Evolutionary conservation across 2,888 invertebrate species (phyloP).

Genomic region (Caenorhabditis sp.): DNA sequence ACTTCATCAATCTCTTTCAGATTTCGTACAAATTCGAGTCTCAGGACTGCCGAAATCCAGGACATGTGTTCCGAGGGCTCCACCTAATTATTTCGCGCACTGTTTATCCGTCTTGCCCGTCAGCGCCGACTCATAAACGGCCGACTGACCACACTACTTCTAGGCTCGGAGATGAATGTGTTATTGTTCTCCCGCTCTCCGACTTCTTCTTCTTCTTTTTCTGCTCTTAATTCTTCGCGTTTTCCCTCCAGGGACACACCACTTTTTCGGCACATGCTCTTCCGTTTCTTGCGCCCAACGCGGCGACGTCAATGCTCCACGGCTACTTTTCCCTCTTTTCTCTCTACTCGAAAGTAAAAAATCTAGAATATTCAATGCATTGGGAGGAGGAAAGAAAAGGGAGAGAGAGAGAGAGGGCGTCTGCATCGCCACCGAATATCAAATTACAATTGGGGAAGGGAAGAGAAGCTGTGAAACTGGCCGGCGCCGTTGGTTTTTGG

Average conservation of each 20-base stretch:
- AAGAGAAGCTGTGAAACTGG: conserved; percentile 39
- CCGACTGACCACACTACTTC: conserved; percentile 9
- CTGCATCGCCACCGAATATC: conserved; percentile 36
- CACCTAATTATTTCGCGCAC: conserved; percentile 37
- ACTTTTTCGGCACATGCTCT: conserved; percentile 31
- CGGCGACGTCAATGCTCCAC: conserved; percentile 19
- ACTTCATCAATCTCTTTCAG: neutral
- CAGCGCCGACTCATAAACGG: conserved; percentile 38
- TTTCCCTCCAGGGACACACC: conserved; percentile 21
- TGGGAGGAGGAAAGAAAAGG: conserved; percentile 6
- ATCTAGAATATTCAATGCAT: conserved; percentile 42
- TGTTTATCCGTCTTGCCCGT: conserved; percentile 28
- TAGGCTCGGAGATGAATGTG: conserved; percentile 45
- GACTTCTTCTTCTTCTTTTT: neutral
- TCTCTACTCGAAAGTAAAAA: conserved; percentile 31
- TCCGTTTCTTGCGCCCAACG: neutral
- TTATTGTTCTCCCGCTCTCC: conserved; percentile 33
- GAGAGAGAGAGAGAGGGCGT: conserved; percentile 18
- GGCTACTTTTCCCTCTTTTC: conserved; percentile 27
- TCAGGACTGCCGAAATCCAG: neutral
- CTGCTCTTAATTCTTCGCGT: conserved; percentile 21
- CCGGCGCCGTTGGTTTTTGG: neutral
- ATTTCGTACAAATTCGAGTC: neutral
- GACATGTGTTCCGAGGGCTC: neutral
- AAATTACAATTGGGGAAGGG: conserved; percentile 52